Conservation (phyloP, 2,888 invertebrate genomes). For the Agriopis aurantiaria region DNA sequence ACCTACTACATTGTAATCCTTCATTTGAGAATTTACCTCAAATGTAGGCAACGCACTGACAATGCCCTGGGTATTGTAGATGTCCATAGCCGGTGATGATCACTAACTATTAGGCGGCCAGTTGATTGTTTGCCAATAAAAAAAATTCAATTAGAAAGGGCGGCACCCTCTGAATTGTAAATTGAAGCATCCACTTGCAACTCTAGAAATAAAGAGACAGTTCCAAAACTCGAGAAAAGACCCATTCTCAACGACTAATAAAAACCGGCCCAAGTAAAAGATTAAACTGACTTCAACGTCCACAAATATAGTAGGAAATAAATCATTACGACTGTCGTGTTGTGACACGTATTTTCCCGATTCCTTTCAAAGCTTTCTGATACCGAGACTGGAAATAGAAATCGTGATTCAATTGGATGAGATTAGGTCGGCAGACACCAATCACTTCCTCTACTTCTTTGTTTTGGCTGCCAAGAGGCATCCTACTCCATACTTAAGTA, state of each 20-base stretch:
- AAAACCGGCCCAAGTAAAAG: background rate
- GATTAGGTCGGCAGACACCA: slow-evolving; percentile 22
- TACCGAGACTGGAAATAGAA: slow-evolving; percentile 25
- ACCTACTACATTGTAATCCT: no score
- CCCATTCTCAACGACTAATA: background rate
- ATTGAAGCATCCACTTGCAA: no score
- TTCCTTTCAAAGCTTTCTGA: slow-evolving; percentile 29
- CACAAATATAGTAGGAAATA: slow-evolving; percentile 5
- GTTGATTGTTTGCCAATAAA: no score
- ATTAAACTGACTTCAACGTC: slow-evolving; percentile 2
- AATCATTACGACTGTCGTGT: slow-evolving; percentile 10
- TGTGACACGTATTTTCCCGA: slow-evolving; percentile 24
- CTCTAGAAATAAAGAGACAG: no score
- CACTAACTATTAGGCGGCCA: no score
- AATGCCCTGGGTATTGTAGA: no score
- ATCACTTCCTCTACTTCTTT: slow-evolving; percentile 21
- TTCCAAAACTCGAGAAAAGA: no score
- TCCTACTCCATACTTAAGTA: background rate
- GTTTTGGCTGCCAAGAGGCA: slow-evolving; percentile 4
- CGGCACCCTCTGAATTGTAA: no score
- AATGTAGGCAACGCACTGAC: no score
- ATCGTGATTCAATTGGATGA: slow-evolving; percentile 35
- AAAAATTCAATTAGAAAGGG: no score
- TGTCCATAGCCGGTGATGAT: no score
- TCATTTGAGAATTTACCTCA: no score